phyloP scores from a whole-genome alignment of 1,140 invertebrate genomes.

The Oreohelix idahoensis region DNA sequence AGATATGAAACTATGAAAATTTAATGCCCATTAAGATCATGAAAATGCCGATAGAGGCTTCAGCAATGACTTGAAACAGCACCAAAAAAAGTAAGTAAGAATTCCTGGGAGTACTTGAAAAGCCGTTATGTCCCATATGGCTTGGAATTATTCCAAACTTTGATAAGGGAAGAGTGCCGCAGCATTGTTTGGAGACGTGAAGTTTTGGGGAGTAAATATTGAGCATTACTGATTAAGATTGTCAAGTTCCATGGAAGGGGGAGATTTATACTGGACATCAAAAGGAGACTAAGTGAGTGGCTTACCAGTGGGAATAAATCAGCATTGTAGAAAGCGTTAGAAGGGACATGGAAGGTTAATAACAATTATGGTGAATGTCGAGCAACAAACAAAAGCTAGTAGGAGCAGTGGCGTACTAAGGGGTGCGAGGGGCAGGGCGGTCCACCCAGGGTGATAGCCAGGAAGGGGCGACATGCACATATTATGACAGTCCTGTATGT shows the following conservation, averaged over 20 bases:
- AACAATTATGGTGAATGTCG: no score
- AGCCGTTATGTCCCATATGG: background rate
- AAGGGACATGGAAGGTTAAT: no score
- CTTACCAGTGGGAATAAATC: no score
- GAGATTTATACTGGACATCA: background rate
- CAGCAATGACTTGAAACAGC: background rate
- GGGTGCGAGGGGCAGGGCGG: no score
- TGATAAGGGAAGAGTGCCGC: background rate
- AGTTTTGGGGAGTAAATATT: conserved; percentile 36
- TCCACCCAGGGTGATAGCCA: no score
- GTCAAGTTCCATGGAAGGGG: background rate
- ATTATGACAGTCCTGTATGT: no score
- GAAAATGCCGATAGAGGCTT: background rate
- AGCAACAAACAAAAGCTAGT: no score
- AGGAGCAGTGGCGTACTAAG: no score
- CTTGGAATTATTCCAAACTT: background rate
- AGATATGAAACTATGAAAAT: conserved; percentile 52
- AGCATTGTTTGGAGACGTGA: background rate
- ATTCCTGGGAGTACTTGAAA: background rate
- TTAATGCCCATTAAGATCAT: conserved; percentile 48
- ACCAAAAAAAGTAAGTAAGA: background rate
- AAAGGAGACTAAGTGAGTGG: no score
- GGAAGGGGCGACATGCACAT: no score
- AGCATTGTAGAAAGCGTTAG: no score
- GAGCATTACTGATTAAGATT: conserved; percentile 42